Base-by-base conservation (phyloP, 2,797 vertebrate genomes). In the Kryptolebias ocellatus region DNA sequence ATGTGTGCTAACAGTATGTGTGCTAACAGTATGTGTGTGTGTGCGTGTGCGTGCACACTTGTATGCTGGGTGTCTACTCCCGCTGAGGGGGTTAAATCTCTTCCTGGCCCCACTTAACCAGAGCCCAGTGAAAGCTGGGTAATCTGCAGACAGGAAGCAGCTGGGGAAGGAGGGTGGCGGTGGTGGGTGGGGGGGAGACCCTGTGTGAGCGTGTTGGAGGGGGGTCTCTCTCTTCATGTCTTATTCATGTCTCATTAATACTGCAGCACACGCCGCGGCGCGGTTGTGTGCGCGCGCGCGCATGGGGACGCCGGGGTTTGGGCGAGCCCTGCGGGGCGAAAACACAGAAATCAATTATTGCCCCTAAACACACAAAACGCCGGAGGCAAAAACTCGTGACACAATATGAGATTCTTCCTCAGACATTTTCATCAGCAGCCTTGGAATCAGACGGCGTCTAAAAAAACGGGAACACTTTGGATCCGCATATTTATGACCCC, bases 241-340 rank as follows among this genome's bases (percentile, higher is more conserved):
- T 94, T 94, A 94, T 94, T 94, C 92, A 94, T 93, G 86, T 87
- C 88, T 91, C 91, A 93, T 93, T 91, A 94, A 94, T 93, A 93
- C 87, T 94, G 91, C 90, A 94, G 90, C 79, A 51, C 49, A 87
- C 79, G 82, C 70, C 81, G 76, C 63, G 52, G 73, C 78, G 60
- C 84, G 87, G 75, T 60, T 57, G 67, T 46, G 59, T 47, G 27
- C 47, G 65, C 53, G 58, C 72, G 79, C 67, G 55, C 24, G 50
- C 45, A 56, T 76, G 81, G 63, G 75, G 20, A 73, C 80, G 89
- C 90, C 87, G 90, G 83, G 86, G 87, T 87, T 4, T 2, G 20
- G 18, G 20, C 20, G 79, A 90, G 87, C 80, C 88, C 88, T 87
- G 84, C 67, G 80, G 90, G 87, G 83, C 78, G 70, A 84, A 34